Base-by-base conservation (phyloP, 2,888 invertebrate genomes). In the Periphyllus acericola region DNA sequence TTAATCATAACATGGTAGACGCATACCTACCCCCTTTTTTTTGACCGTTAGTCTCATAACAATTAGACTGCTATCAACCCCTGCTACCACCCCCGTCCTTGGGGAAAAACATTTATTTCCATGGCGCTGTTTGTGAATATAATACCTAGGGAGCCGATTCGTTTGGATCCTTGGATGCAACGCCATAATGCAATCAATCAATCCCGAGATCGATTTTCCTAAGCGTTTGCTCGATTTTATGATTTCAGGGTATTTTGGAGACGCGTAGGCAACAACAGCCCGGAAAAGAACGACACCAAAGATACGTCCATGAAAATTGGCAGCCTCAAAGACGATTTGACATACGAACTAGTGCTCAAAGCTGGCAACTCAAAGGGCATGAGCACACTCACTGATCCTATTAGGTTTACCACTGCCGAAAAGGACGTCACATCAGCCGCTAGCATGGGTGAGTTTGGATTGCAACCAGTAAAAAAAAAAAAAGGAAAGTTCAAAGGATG, bases 261-360 rank as follows among this genome's bases (percentile, higher is more conserved):
- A 89, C 94, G 94, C 72, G 93, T 94, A 85, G 95, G 95, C 84
- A 78, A 93, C 92, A 76, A 32, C 92, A 91, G 93, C 92, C 90
- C 95, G 92, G 89, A 94, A 92, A 93, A 95, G 93, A 92, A 93
- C 90, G 96, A 96, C 92, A 96, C 96, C 21, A 93, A 94, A 90
- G 94, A 94, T 90, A 95, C 94, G 75, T 94, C 93, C 91, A 93
- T 95, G 81, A 94, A 93, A 89, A 94, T 96, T 83, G 93, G 93
- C n/a, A 94, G 95, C 0, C 92, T 97, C 40, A 94, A 94, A 90
- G 95, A 95, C 89, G 95, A 95, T 90, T 93, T 94, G 79, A 93
- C 94, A 1, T 97, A 97, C 91, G 96, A 96, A 91, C 94, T 96
- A 90, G 95, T 96, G 3, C 94, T 96, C 0, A 96, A 96, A 91